These are phyloP conservation scores for Choristoneura fumiferana DNA, from an alignment of 1,140 invertebrate species.

Conservation along the genomic window DNA sequence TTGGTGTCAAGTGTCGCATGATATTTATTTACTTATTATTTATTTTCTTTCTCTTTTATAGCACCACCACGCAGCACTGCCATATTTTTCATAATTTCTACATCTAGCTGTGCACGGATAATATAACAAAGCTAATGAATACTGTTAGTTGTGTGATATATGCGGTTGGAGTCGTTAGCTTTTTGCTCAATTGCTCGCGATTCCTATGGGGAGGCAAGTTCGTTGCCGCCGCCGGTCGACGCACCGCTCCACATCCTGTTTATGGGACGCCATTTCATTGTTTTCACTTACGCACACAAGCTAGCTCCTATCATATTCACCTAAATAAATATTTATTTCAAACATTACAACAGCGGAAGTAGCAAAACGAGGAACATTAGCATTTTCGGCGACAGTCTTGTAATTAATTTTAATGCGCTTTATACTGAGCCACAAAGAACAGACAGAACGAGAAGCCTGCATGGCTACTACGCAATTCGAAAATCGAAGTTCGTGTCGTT, in stretches of 20 bases:
- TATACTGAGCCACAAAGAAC: conserved; percentile 7
- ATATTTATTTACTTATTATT: too few species aligned
- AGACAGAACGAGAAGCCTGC: too few species aligned
- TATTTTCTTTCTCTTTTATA: too few species aligned
- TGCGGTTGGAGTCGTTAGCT: not conserved
- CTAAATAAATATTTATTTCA: conserved; percentile 35
- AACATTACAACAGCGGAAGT: conserved; percentile 25
- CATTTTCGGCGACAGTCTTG: conserved; percentile 30
- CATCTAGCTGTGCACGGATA: too few species aligned
- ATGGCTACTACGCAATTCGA: too few species aligned
- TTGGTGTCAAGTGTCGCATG: too few species aligned
- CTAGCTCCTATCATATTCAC: conserved; percentile 23
- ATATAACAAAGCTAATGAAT: too few species aligned
- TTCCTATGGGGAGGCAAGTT: conserved; percentile 51
- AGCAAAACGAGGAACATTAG: conserved; percentile 24
- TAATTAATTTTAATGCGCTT: conserved; percentile 15
- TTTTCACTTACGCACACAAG: conserved; percentile 31
- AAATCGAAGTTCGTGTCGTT: too few species aligned
- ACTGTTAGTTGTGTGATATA: not conserved
- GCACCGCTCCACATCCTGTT: conserved; percentile 57
- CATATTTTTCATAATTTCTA: too few species aligned
- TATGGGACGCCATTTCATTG: conserved; percentile 48
- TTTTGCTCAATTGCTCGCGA: conserved; percentile 22
- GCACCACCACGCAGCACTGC: too few species aligned
- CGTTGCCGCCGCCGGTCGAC: conserved; percentile 51